Base-by-base conservation (phyloP, 2,888 invertebrate genomes). In the Epistrophe grossulariae region DNA sequence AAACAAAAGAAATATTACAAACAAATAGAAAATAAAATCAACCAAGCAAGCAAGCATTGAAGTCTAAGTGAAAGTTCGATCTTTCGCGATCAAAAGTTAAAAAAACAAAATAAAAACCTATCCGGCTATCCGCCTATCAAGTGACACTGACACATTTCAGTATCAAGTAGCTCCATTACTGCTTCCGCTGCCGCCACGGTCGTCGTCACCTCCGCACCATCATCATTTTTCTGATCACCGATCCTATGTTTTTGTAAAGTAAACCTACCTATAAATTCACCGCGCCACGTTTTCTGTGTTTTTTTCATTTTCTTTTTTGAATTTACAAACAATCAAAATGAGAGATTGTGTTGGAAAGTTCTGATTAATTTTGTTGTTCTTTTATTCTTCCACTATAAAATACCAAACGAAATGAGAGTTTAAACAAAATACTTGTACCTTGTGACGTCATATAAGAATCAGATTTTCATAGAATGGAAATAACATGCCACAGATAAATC, bases 251-350 rank as follows among this genome's bases (percentile, higher is more conserved):
- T 19, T 52, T 70, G 38, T 40, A 40, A 35, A 35, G 40, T 52
- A 24, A 60, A 55, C 19, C 8, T 52, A 55, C 15, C 13, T 40
- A 52, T 48, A 45, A 50, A 52, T 76, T 38, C 55, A 52, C 28
- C 59, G 66, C 77, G 74, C 81, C 81, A 85, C 81, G 85, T 85
- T 78, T 85, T 78, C 70, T 74, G 45, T 68, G 35, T 35, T 31
- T 60, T 57, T 17, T 59, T 24, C n/a, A n/a, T n/a, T n/a, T n/a
- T n/a, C n/a, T 40, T 50, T 40, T 60, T 59, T 15, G 8, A 64
- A 64, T 40, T 17, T 66, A 45, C 59, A 72, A 59, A 45, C 72
- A 72, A 59, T 45, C 55, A 6, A 52, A 55, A 19, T n/a, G 24
- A 38, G 28, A 24, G 11, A 40, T 70, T 70, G 15, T 55, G n/a